Evolutionary conservation across 2,888 invertebrate genomes (phyloP), one percentile per base, ranked within the genome.

Genomic region (Agrotis clavis): DNA sequence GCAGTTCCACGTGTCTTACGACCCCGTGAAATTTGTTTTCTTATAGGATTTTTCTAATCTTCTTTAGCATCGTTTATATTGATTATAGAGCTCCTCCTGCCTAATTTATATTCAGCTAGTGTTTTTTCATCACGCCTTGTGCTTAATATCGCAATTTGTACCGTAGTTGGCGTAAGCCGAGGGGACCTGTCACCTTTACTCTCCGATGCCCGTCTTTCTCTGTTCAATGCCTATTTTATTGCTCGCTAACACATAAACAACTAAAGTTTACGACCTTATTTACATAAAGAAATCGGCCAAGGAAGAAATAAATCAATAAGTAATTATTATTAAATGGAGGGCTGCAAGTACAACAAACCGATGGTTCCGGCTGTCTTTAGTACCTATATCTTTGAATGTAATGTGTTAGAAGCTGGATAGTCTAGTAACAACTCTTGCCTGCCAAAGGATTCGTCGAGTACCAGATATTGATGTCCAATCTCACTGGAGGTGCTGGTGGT

Each of bases 91-190:
- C 91, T 92, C 91, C 93, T 93, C 93, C 92, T 89, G 91, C 95
- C 96, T 96, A 95, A 96, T 96, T 96, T 96, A 96, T 96, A 96
- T 96, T 96, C 96, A 95, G 95, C 93, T 94, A 94, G 96, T 95
- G 96, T 96, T 96, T 96, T 96, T 96, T 96, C 96, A 96, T 96
- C 96, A 96, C 96, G 94, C 93, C 92, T 92, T 91, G 96, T 95
- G 95, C 94, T 96, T 95, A 95, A 96, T 96, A 96, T 96, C 94
- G 95, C 96, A 94, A 95, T 96, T 96, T 95, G 96, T 95, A 93
- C 94, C 93, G 94, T 94, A 94, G 95, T 94, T 94, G 95, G 95
- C 94, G 95, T 95, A 94, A 94, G 92, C 93, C 94, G 92, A 92
- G 92, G 93, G 94, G 92, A 90, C 92, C 93, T 94, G 94, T 94